Evolutionary conservation across 2,113 vertebrate species (phyloP).

Genomic region (Stegostoma tigrinum): DNA sequence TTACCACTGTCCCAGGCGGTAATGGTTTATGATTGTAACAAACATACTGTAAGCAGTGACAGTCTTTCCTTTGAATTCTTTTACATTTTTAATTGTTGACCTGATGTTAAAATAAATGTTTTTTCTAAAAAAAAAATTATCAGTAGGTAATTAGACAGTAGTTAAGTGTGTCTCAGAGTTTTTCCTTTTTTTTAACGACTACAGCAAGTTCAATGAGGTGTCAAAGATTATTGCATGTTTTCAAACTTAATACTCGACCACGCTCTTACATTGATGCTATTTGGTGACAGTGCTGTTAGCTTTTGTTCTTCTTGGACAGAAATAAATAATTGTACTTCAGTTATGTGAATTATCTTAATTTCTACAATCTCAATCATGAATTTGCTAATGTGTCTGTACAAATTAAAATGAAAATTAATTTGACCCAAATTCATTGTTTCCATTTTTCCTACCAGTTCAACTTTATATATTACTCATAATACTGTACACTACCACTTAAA

Average conservation of each 20-base stretch:
- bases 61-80: no score
- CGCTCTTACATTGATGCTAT: not conserved
- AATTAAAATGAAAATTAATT: slow-evolving; percentile 27
- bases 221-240: slow-evolving; percentile 29
- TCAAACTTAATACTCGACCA: not conserved
- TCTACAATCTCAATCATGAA: slow-evolving; percentile 3
- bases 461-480: not conserved
- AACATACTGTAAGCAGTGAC: not conserved
- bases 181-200: not conserved
- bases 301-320: not conserved
- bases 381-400: not conserved
- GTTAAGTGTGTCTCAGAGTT: not conserved
- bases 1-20: not conserved
- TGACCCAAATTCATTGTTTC: not conserved
- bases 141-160: not conserved
- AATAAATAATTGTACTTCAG: slow-evolving; percentile 26
- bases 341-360: slow-evolving; percentile 14
- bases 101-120: not conserved
- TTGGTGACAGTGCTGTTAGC: not conserved
- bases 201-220: not conserved
- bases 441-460: not conserved
- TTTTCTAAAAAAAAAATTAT: not conserved
- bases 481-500: not conserved
- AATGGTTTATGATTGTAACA: not conserved
- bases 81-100: slow-evolving; percentile 8